These are phyloP conservation scores for Leucania comma DNA, from an alignment of 2,888 invertebrate genomes.

Conservation along the genomic window DNA sequence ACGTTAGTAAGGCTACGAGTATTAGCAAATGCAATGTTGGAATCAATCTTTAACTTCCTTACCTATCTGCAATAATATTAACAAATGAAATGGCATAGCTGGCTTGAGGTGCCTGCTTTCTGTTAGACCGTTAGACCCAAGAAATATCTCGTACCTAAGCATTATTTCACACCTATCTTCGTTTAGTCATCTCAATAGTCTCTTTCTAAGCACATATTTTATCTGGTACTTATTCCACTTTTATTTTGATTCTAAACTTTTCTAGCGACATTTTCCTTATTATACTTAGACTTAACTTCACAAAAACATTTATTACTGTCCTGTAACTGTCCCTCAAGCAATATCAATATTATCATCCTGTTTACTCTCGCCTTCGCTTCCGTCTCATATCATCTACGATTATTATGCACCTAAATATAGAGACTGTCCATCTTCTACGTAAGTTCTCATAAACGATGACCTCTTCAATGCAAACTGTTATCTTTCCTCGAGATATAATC, in stretches of 20 bases:
- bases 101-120: neutral
- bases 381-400: neutral
- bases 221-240: no score
- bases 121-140: no score
- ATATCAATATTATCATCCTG: neutral
- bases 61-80: neutral
- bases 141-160: no score
- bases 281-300: neutral
- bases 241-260: neutral
- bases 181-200: neutral
- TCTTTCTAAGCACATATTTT: neutral
- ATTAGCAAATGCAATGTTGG: conserved; percentile 7
- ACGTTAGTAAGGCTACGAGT: neutral
- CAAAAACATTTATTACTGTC: neutral
- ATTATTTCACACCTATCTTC: neutral
- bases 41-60: neutral
- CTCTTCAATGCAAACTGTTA: conserved; percentile 31
- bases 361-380: conserved; percentile 18
- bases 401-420: conserved; percentile 1
- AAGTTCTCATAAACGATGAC: conserved; percentile 32
- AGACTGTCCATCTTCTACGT: conserved; percentile 8
- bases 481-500: conserved; percentile 18
- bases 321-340: neutral
- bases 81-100: conserved; percentile 2
- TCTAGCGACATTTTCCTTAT: neutral